phyloP scores from a whole-genome alignment of 1,140 invertebrate genomes.

The Drosophila subpulchrella region DNA sequence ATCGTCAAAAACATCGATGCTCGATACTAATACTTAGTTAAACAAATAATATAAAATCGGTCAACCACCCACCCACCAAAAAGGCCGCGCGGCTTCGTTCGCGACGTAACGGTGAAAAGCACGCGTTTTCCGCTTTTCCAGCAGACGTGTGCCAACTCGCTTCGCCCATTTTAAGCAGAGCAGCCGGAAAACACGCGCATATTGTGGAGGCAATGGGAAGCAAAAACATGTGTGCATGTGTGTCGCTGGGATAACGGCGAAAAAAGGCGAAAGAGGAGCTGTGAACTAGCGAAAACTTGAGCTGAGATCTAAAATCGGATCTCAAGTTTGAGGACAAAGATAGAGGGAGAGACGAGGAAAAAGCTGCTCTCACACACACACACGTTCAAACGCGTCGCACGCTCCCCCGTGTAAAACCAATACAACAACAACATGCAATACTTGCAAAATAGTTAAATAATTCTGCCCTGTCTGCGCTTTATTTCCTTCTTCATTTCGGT shows the following conservation, averaged over 20 bases:
- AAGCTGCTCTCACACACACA: slow-evolving; percentile 6
- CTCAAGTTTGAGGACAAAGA: slow-evolving; percentile 40
- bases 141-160: slow-evolving; percentile 14
- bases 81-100: slow-evolving; percentile 29
- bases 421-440: slow-evolving; percentile 72
- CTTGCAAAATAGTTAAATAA: slow-evolving; percentile 82
- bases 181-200: slow-evolving; percentile 27
- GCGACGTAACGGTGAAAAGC: slow-evolving; percentile 30
- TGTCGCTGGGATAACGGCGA: slow-evolving; percentile 66
- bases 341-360: slow-evolving; percentile 18
- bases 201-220: slow-evolving; percentile 60
- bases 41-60: slow-evolving; percentile 16
- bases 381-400: slow-evolving; percentile 12
- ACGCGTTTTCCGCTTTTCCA: slow-evolving; percentile 26
- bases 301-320: slow-evolving; percentile 25
- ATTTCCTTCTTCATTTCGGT: slow-evolving; percentile 77
- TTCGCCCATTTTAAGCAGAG: background rate
- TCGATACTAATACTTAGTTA: too few species aligned
- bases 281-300: slow-evolving; percentile 37
- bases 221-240: slow-evolving; percentile 75
- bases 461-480: slow-evolving; percentile 82
- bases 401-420: slow-evolving; percentile 33
- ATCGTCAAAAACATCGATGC: too few species aligned
- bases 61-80: slow-evolving; percentile 15
- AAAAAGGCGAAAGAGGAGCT: slow-evolving; percentile 41